Evolutionary conservation across 2,888 invertebrate genomes (phyloP).

Genomic region (Bugula neritina): DNA sequence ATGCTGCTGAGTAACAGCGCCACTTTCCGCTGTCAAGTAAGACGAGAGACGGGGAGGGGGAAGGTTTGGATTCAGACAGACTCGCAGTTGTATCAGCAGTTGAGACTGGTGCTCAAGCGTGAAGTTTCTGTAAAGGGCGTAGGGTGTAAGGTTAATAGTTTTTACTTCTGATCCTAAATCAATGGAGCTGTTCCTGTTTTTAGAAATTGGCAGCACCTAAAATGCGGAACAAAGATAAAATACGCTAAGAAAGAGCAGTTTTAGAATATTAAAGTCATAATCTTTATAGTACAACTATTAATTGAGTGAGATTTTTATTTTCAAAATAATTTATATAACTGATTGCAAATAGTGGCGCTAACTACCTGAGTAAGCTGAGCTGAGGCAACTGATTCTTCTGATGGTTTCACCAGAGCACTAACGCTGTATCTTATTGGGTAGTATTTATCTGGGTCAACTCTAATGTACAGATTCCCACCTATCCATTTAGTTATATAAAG

Average conservation of each 20-base stretch:
- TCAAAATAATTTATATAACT: too few relatives aligned
- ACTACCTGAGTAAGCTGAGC: too few relatives aligned
- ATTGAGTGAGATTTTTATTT: too few relatives aligned
- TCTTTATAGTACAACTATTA: too few relatives aligned
- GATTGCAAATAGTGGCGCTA: too few relatives aligned
- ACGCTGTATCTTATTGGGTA: neutral
- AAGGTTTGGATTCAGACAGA: neutral
- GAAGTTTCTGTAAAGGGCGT: neutral
- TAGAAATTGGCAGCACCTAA: too few relatives aligned
- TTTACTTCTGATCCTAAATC: too few relatives aligned
- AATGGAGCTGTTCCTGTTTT: too few relatives aligned
- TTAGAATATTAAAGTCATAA: too few relatives aligned
- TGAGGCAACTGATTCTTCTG: neutral
- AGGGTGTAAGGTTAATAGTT: neutral
- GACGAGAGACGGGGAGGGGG: neutral
- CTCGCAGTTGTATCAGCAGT: neutral
- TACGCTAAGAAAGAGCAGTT: too few relatives aligned
- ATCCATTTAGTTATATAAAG: neutral
- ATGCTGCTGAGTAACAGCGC: neutral
- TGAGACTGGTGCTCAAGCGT: neutral
- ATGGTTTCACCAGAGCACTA: neutral
- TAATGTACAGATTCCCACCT: slow-evolving; percentile 16
- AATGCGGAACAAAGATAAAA: too few relatives aligned
- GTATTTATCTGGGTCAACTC: neutral
- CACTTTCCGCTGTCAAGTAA: neutral